Conservation (phyloP, 2,113 vertebrate species). For the Zeus faber region DNA sequence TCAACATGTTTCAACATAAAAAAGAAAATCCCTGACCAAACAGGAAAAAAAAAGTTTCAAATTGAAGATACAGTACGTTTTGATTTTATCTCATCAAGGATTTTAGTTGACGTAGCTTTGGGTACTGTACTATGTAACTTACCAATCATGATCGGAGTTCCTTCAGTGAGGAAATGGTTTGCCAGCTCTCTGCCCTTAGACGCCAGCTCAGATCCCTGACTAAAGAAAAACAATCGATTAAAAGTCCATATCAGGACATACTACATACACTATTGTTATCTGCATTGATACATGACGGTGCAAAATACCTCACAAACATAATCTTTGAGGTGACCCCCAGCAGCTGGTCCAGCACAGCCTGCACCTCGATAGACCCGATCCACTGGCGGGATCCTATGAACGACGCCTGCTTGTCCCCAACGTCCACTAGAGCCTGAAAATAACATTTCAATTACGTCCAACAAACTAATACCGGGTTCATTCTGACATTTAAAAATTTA, state of each 20-base stretch:
- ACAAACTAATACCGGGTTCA: too few relatives aligned
- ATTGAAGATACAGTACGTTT: too few relatives aligned
- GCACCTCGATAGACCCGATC: constrained; percentile 97
- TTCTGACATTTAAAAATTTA: too few relatives aligned
- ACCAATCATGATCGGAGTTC: constrained; percentile 97
- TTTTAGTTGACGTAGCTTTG: too few relatives aligned
- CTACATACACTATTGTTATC: not conserved
- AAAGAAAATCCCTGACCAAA: too few relatives aligned
- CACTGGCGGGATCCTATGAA: constrained; percentile 92
- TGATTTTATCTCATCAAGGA: too few relatives aligned
- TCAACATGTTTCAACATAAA: too few relatives aligned
- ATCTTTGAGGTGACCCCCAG: constrained; percentile 92
- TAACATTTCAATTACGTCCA: not conserved
- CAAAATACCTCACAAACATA: constrained; percentile 86
- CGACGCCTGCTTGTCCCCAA: constrained; percentile 84
- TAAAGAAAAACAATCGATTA: constrained; percentile 42
- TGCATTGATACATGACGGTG: not conserved
- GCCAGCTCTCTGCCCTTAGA: constrained; percentile 89
- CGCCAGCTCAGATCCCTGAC: constrained; percentile 87
- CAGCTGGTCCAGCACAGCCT: constrained; percentile 86
- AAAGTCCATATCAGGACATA: not conserved
- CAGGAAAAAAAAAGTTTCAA: too few relatives aligned
- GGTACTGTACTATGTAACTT: too few relatives aligned
- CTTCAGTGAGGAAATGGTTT: constrained; percentile 87
- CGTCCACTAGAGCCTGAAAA: constrained; percentile 87